Evolutionary conservation across 2,113 vertebrate genomes (phyloP).

Genomic region (Myotis lucifugus): DNA sequence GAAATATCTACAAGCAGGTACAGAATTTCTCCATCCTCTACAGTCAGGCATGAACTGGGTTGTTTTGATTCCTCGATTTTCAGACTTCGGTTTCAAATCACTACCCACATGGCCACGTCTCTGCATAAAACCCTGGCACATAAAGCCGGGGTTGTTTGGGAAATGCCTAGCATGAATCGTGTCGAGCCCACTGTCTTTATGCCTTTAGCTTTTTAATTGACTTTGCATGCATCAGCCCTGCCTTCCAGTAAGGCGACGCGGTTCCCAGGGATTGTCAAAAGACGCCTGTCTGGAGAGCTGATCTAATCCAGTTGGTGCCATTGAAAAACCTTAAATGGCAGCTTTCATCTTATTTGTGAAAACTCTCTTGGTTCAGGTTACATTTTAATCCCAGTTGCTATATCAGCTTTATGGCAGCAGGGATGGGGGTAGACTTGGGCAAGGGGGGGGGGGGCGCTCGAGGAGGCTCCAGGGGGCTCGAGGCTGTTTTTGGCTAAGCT

Average conservation of each 20-base stretch:
- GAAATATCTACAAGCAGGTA: not conserved
- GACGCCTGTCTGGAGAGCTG: constrained; percentile 70
- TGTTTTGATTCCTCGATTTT: constrained; percentile 50
- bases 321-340: constrained; percentile 75
- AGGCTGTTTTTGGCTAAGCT: constrained; percentile 56
- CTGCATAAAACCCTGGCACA: not conserved
- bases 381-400: constrained; percentile 61
- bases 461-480: too few species aligned
- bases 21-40: constrained; percentile 36
- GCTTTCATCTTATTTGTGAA: constrained; percentile 67
- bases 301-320: constrained; percentile 72
- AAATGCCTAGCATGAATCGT: not conserved
- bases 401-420: constrained; percentile 44
- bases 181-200: constrained; percentile 49
- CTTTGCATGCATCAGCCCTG: constrained; percentile 63
- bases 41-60: not conserved
- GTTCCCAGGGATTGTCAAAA: constrained; percentile 72
- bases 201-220: constrained; percentile 69
- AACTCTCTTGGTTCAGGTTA: constrained; percentile 53
- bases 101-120: not conserved
- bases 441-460: not conserved
- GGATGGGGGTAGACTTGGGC: not conserved
- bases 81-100: constrained; percentile 45
- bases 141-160: constrained; percentile 44
- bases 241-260: constrained; percentile 65